Evolutionary conservation across 1,140 invertebrate species (phyloP), one percentile per base, ranked within the genome.

Genomic region (Drosophila kurseongensis): DNA sequence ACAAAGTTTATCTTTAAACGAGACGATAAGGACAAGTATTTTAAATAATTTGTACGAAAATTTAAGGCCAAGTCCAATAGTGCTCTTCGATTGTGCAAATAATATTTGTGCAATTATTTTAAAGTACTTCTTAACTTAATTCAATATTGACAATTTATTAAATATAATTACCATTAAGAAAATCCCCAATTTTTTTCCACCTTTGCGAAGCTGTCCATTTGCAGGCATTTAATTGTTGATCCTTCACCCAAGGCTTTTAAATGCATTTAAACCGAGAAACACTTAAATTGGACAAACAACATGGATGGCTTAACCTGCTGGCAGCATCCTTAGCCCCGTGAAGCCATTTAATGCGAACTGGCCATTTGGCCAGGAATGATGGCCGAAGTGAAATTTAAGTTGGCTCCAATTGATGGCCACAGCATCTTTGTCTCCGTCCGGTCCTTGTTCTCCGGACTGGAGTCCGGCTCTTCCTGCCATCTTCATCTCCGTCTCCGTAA

Each of bases 401-500:
- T 80, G 84, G 50, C 71, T 77, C 29, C 79, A 79, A 82, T 86
- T 88, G 80, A 88, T 86, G 44, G 71, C 78, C 78, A 58, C 65
- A 71, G 61, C 74, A 67, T 58, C 59, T 65, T 63, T 57, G 78
- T 68, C 71, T 54, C 63, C 44, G 56, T 36, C 36, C 44, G 56
- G 42, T 50, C 29, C 60, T 42, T 61, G 13, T 32, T 45, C 27
- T 62, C 32, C 52, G 48, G 66, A 35, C 47, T 41, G 27, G 35
- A n/a, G 36, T 51, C 54, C 55, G 13, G 36, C 40, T 47, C 55
- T 29, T 41, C 36, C 32, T 54, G 61, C 14, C 41, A 45, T 41
- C 58, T 50, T 44, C 42, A n/a, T 23, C 23, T 67, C 62, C 61
- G 45, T 16, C 42, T 51, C 58, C 50, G 69, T 61, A 69, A 83